Evolutionary conservation across 2,888 invertebrate species (phyloP).

Genomic region (Oxytorus armatus): DNA sequence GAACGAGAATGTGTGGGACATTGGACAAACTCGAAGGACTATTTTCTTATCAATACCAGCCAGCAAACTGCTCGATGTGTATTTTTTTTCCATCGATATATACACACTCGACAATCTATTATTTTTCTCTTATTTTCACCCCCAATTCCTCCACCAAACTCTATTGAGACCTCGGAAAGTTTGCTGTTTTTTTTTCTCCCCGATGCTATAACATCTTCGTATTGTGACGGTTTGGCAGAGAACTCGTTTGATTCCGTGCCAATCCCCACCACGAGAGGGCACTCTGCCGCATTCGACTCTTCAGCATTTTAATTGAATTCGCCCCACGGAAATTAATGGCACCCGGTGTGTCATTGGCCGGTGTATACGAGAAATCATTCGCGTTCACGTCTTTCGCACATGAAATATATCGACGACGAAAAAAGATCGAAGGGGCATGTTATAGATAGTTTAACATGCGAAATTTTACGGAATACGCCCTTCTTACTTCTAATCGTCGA

Average conservation of each 20-base stretch:
- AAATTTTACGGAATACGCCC: neutral
- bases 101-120: neutral
- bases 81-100: neutral
- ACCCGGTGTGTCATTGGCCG: slow-evolving; percentile 25
- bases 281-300: slow-evolving; percentile 51
- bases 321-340: slow-evolving; percentile 68
- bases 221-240: slow-evolving; percentile 44
- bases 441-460: neutral
- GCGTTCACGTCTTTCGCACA: neutral
- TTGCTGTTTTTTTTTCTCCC: slow-evolving; percentile 17
- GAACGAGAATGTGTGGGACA: slow-evolving; percentile 3
- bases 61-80: slow-evolving; percentile 12
- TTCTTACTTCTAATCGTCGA: neutral
- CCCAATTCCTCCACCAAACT: slow-evolving; percentile 3
- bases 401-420: neutral
- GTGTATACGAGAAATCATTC: slow-evolving; percentile 15
- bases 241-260: slow-evolving; percentile 63
- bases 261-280: slow-evolving; percentile 23
- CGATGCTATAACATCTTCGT: slow-evolving; percentile 23
- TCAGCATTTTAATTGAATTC: slow-evolving; percentile 71
- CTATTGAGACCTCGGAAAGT: neutral
- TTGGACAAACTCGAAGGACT: slow-evolving; percentile 11
- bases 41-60: slow-evolving; percentile 43
- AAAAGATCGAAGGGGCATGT: slow-evolving; percentile 4
- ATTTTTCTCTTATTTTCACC: slow-evolving; percentile 10